Percentiles rank a stretch among this genome's conserved stretches.
phyloP scores from a whole-genome alignment of 2,888 invertebrate genomes.

The Linyphia triangularis region DNA sequence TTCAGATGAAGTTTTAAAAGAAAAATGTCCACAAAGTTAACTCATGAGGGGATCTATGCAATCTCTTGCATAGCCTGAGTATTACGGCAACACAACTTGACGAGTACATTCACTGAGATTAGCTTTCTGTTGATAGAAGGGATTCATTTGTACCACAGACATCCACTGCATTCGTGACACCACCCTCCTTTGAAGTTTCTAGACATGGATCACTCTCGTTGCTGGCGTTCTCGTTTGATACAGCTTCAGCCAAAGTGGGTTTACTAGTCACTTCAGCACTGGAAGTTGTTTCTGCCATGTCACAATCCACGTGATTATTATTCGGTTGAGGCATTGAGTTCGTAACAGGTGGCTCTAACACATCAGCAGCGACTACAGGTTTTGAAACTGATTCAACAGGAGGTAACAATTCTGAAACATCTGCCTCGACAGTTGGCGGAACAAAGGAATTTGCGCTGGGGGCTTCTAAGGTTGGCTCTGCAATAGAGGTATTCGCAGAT shows the following conservation, averaged over 20 bases:
- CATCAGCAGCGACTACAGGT: too few species aligned
- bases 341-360: background rate
- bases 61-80: background rate
- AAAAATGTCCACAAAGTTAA: slow-evolving; percentile 5
- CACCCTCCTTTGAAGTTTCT: background rate
- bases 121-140: slow-evolving; percentile 44
- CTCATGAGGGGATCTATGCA: slow-evolving; percentile 14
- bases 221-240: background rate
- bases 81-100: background rate
- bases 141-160: slow-evolving; percentile 29
- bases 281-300: background rate
- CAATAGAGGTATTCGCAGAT: background rate
- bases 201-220: background rate
- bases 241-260: background rate
- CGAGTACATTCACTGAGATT: background rate
- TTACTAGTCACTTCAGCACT: too few species aligned
- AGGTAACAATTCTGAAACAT: background rate
- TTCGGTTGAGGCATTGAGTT: background rate
- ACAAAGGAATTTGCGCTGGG: background rate
- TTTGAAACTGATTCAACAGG: background rate
- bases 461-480: background rate
- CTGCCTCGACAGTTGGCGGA: background rate
- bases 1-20: slow-evolving; percentile 48
- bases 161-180: background rate
- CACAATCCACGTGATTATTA: background rate